Base-by-base conservation (phyloP, 1,140 invertebrate species). In the Drosophila jambulina region DNA sequence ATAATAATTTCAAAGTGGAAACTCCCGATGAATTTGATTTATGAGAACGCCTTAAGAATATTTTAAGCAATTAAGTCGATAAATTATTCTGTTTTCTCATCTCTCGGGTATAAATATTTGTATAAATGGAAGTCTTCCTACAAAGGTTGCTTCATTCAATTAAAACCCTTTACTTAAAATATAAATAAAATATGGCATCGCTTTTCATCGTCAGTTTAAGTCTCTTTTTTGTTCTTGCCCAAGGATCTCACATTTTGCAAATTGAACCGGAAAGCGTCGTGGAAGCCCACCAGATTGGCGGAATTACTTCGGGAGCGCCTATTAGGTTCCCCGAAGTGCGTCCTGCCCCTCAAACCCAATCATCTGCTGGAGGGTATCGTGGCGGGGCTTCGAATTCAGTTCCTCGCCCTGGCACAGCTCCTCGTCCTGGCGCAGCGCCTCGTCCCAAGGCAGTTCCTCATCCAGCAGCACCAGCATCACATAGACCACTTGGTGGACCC, bases 281-380 rank as follows among this genome's bases (percentile, higher is more conserved):
- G 9, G 65, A 46, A 34, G 7, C 13, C 3, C 45, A 42, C 19
- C 27, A 38, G 3, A 46, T 38, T 7, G 45, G 45, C 2, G 21
- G 21, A 8, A n/a, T 42, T 25, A 13, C 65, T 0, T 69, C 59
- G 4, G 27, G 45, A 21, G 61, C 34, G 4, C 25, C 65, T 1
- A 51, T 69, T 17, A 67, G 9, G 48, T 69, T 69, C 7, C 65
- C 65, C 2, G 63, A 49, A 51, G 21, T 25, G 6, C 27, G 65
- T 17, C 27, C 65, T 21, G 43, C 45, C 1, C 34, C 62, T 0
- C 34, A 29, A 42, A 32, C 61, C 6, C 34, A 49, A 46, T n/a
- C 53, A 0, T 56, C 53, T n/a, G 6, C 34, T 25, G 59, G 45
- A 1, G 34, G 34, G n/a, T 27, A 64, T n/a, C 21, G 17, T n/a